phyloP scores from a whole-genome alignment of 2,888 invertebrate species.

The Mylabris sibirica region DNA sequence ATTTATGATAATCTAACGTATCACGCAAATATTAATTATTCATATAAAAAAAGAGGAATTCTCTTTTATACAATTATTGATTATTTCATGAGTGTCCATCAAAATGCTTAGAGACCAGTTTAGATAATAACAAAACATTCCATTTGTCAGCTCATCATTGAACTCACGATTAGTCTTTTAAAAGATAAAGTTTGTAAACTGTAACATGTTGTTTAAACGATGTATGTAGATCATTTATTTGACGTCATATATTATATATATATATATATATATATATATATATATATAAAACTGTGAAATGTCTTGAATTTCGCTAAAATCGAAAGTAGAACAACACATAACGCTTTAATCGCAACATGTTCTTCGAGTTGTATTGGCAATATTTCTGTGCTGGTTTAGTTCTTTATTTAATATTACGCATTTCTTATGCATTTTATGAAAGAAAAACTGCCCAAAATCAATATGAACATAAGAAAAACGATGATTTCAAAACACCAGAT shows the following conservation, averaged over 20 bases:
- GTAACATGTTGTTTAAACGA: background rate
- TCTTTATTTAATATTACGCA: slow-evolving; percentile 39
- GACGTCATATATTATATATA: no score
- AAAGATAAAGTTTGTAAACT: background rate
- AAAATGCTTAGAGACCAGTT: background rate
- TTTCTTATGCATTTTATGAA: slow-evolving; percentile 33
- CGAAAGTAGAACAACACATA: background rate
- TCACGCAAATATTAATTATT: background rate
- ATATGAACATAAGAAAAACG: slow-evolving; percentile 35
- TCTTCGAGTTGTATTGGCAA: slow-evolving; percentile 52
- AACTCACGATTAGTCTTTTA: no score
- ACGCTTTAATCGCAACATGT: slow-evolving; percentile 42
- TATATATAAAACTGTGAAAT: slow-evolving; percentile 6
- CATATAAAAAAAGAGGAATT: background rate
- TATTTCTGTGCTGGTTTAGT: slow-evolving; percentile 49
- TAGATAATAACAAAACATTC: background rate
- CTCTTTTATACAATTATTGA: background rate
- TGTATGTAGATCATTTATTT: slow-evolving; percentile 15
- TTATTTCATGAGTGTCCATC: background rate
- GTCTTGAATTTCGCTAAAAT: background rate
- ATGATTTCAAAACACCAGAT: slow-evolving; percentile 38
- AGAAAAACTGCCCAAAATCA: slow-evolving; percentile 24
- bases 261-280: no score
- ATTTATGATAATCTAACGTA: background rate
- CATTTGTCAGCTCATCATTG: background rate